Evolutionary conservation across 92 coral and sea anemone genomes (phyloP).

Genomic region (Heliopora coerulea): DNA sequence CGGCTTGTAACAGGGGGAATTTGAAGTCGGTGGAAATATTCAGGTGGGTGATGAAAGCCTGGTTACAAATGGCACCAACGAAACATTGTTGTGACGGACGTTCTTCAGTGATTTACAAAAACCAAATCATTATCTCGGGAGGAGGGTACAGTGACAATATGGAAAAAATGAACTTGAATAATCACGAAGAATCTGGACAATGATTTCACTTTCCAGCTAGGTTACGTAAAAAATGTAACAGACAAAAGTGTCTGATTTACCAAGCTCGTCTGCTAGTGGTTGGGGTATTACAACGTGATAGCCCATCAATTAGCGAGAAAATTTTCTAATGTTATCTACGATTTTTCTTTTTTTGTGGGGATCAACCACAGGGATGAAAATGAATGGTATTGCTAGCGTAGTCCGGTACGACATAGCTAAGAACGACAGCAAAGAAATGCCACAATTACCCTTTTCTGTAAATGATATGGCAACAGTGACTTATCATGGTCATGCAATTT

Average conservation of each 20-base stretch:
- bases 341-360: too few species aligned
- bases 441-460: too few species aligned
- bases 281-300: not conserved
- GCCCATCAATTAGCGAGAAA: constrained; percentile 26
- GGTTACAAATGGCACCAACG: constrained; percentile 1
- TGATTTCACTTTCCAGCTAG: too few species aligned
- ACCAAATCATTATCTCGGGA: constrained; percentile 9
- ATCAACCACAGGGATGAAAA: too few species aligned
- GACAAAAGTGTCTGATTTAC: not conserved
- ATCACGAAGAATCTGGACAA: too few species aligned
- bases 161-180: too few species aligned
- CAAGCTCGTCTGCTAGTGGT: constrained; percentile 1
- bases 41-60: not conserved
- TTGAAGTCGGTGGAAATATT: constrained; percentile 8
- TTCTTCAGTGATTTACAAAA: not conserved
- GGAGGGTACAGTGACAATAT: not conserved
- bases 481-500: too few species aligned
- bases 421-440: too few species aligned
- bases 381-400: too few species aligned
- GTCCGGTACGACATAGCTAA: too few species aligned
- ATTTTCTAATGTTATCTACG: not conserved
- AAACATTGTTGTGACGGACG: constrained; percentile 16
- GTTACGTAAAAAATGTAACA: too few species aligned
- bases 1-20: constrained; percentile 11
- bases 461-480: too few species aligned